These are phyloP conservation scores for Isichthys henryi DNA, from an alignment of 2,113 vertebrate species.

Conservation along the genomic window DNA sequence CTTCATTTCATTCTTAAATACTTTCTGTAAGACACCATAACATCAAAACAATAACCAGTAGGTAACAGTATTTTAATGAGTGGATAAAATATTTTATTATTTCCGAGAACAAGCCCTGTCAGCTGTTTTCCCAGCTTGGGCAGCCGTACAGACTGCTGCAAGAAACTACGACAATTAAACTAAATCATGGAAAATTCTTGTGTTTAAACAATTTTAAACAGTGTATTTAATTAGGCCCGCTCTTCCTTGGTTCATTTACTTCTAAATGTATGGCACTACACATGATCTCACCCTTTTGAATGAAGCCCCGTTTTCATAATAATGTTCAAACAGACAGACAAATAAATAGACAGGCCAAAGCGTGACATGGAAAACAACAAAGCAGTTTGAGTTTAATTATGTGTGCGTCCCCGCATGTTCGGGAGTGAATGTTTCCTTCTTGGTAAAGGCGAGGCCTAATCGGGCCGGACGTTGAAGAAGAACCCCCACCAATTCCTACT, in stretches of 20 bases:
- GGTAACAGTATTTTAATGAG: not conserved
- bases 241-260: not conserved
- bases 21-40: not conserved
- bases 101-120: slow-evolving; percentile 3
- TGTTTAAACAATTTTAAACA: not conserved
- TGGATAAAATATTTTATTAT: slow-evolving; percentile 7
- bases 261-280: not conserved
- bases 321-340: not conserved
- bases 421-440: slow-evolving; percentile 32
- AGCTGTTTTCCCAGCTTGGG: not conserved
- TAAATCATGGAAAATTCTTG: not conserved
- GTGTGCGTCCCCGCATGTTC: not conserved
- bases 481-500: not conserved
- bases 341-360: not conserved
- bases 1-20: not conserved
- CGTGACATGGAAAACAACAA: not conserved
- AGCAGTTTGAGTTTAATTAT: not conserved
- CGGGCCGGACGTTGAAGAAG: not conserved
- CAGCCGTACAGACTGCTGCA: not conserved
- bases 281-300: not conserved
- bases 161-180: not conserved
- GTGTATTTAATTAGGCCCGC: not conserved
- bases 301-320: not conserved
- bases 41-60: not conserved
- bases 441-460: not conserved